Base-by-base conservation (phyloP, 35 echinoderm and acorn worm genomes). In the Lytechinus pictus region DNA sequence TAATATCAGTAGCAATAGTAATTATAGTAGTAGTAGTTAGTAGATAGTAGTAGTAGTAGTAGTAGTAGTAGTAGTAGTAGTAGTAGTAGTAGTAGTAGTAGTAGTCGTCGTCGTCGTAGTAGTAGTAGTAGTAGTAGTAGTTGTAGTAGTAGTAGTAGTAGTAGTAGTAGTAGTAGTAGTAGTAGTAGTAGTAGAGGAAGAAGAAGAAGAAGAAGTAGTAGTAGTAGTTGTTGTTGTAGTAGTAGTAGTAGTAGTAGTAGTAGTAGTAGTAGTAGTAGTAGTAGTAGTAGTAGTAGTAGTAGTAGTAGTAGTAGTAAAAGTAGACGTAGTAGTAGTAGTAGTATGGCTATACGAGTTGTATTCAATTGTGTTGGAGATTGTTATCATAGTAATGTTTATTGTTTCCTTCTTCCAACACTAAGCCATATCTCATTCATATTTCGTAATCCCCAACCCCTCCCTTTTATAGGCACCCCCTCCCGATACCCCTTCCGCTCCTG, bases 401-500 rank as follows among this genome's bases (percentile, higher is more conserved):
- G n/a, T 21, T 13, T 2, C 87, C 87, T n/a, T 29, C 87, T 52
- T n/a, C 28, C 6, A 44, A 44, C 55, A 6, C 27, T 89, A 24
- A 79, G 5, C 88, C 7, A 28, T 27, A 90, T 90, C 88, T 54
- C 16, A 19, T 21, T 90, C 88, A 13, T 90, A 9, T 52, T 44
- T 54, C 52, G 16, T 54, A 21, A 19, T 14, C 16, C 10, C 28
- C 88, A 28, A 33, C 88, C 88, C 52, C 29, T 90, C 28, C 52
- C 28, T 21, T 54, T 44, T 14, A 7, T 89, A 33, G 33, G 52
- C 28, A 29, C 88, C 88, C 88, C 29, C 11, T 21, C 33, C 33
- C 52, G 33, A 54, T 44, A 90, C 88, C 88, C 28, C 88, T 90
- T 90, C 88, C 88, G 52, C 28, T 90, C 11, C 88, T 90, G 28